A percentile compares a stretch with the other conserved stretches of the same genome.
phyloP scores from a whole-genome alignment of 2,797 vertebrate species.

The Coracias cyanogaster region DNA sequence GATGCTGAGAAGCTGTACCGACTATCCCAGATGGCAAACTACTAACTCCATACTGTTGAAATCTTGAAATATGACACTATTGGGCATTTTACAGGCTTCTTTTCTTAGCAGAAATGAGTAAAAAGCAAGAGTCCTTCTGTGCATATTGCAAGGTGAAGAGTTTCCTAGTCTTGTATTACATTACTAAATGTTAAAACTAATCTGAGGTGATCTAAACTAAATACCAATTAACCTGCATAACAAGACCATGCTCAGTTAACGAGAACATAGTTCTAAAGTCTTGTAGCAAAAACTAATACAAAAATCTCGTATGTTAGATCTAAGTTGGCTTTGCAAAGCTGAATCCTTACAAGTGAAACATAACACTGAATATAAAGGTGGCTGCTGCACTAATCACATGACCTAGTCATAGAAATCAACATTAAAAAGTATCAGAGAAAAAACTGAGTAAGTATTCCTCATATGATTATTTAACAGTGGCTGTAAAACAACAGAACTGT shows the following conservation, averaged over 20 bases:
- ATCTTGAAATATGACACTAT: not conserved
- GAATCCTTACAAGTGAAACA: not conserved
- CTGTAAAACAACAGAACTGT: not conserved
- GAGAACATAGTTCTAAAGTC: not conserved
- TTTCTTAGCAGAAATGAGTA: not conserved
- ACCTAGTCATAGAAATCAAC: not conserved
- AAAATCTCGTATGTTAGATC: not conserved
- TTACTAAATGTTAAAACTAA: not conserved
- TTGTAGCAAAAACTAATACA: not conserved
- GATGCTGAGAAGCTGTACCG: not conserved
- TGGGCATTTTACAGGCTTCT: not conserved
- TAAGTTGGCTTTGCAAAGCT: not conserved
- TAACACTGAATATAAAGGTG: not conserved
- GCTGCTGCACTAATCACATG: not conserved
- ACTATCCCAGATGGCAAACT: not conserved
- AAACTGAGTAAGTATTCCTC: not conserved
- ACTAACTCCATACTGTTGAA: not conserved
- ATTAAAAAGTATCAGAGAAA: not conserved
- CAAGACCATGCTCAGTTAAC: not conserved
- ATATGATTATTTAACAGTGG: not conserved
- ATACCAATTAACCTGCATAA: not conserved
- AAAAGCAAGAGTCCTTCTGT: not conserved
- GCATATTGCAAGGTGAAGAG: not conserved
- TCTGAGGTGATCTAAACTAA: not conserved
- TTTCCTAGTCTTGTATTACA: not conserved